Conservation (phyloP, 30 jellyfish, hydroid and myxozoan genomes). For the Hydractinia echinata region DNA sequence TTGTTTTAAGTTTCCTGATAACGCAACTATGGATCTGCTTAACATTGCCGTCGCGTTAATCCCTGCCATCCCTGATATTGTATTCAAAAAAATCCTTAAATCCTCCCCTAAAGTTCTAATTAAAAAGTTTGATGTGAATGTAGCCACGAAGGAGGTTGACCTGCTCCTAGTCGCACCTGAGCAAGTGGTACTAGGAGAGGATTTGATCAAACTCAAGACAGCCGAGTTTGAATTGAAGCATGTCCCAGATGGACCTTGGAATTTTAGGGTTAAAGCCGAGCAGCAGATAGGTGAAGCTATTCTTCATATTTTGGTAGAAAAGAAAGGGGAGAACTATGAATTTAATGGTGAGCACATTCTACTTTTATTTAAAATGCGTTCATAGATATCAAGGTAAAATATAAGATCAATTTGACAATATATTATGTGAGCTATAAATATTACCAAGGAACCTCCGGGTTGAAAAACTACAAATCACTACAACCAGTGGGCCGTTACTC, state of each 20-base stretch:
- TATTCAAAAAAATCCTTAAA: slow-evolving; percentile 33
- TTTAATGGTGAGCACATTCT: slow-evolving; percentile 16
- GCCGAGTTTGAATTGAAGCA: slow-evolving; percentile 51
- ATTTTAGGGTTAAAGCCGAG: slow-evolving; percentile 46
- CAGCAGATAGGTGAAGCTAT: slow-evolving; percentile 47
- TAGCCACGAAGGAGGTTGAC: slow-evolving; percentile 44
- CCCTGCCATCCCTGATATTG: slow-evolving; percentile 48
- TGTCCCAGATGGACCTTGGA: slow-evolving; percentile 53
- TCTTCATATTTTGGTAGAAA: slow-evolving; percentile 33
- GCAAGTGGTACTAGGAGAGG: slow-evolving; percentile 54
- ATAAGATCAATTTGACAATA: background rate
- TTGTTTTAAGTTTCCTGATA: slow-evolving; percentile 58
- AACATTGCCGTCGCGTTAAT: slow-evolving; percentile 49
- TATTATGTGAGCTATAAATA: background rate
- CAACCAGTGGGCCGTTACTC: background rate
- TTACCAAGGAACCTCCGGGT: background rate
- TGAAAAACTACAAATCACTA: background rate
- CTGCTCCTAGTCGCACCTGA: slow-evolving; percentile 51
- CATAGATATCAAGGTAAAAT: background rate
- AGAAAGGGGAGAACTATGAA: slow-evolving; percentile 30
- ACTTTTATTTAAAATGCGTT: background rate
- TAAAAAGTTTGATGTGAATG: slow-evolving; percentile 50
- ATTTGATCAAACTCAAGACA: slow-evolving; percentile 15
- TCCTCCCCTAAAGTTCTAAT: slow-evolving; percentile 60
- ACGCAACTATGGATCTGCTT: slow-evolving; percentile 50